Percentiles rank a stretch among this genome's conserved stretches.
These are phyloP conservation scores for Temnothorax nylanderi DNA, from an alignment of 1,140 invertebrate genomes.

Conservation along the genomic window DNA sequence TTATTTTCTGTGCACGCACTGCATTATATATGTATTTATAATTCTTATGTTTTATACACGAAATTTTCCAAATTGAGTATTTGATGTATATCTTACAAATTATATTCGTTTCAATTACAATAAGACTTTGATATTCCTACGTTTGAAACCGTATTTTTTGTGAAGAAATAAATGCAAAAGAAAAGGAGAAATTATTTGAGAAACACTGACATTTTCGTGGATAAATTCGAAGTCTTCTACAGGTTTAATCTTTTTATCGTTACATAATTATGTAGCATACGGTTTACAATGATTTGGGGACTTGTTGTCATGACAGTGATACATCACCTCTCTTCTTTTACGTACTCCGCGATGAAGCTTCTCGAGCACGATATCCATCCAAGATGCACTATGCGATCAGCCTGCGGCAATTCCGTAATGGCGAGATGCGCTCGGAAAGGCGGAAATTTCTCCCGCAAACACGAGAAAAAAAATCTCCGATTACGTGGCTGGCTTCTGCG, in stretches of 20 bases:
- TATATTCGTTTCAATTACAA: neutral
- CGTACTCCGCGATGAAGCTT: slow-evolving; percentile 66
- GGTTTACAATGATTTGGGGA: neutral
- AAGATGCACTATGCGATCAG: slow-evolving; percentile 52
- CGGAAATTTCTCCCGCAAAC: neutral
- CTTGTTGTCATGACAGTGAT: neutral
- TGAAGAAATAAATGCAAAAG: neutral
- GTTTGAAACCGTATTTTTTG: neutral
- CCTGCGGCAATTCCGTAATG: slow-evolving; percentile 45
- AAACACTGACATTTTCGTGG: neutral
- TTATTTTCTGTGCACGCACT: too few relatives aligned
- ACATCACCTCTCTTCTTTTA: slow-evolving; percentile 74
- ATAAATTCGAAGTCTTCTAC: neutral
- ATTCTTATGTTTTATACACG: neutral
- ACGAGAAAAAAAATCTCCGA: neutral
- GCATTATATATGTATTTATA: neutral
- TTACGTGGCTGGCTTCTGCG: neutral
- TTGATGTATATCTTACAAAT: neutral
- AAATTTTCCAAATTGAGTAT: neutral
- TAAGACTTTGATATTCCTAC: neutral
- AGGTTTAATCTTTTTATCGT: neutral
- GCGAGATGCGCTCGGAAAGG: slow-evolving; percentile 46
- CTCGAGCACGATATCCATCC: slow-evolving; percentile 54
- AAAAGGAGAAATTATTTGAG: neutral
- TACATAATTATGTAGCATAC: neutral